A percentile compares a stretch with the other conserved stretches of the same genome.
phyloP scores from a whole-genome alignment of 2,888 invertebrate genomes.

The Dyspetes luteomarginatus region DNA sequence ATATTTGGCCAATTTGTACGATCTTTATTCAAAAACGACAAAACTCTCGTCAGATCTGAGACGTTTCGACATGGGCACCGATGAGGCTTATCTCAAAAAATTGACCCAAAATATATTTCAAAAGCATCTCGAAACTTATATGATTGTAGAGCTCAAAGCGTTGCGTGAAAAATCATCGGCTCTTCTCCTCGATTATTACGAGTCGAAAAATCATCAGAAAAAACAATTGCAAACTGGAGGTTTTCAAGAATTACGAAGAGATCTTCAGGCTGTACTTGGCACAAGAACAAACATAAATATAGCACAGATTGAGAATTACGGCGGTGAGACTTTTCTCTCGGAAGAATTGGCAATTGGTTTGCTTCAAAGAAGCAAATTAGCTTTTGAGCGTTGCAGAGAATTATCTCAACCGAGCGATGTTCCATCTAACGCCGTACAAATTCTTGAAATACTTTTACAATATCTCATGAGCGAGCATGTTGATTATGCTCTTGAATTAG shows the following conservation, averaged over 20 bases:
- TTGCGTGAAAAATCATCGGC: slow-evolving; percentile 91
- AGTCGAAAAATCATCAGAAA: slow-evolving; percentile 97
- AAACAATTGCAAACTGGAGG: slow-evolving; percentile 95
- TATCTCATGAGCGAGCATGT: slow-evolving; percentile 96
- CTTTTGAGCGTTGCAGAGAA: slow-evolving; percentile 94
- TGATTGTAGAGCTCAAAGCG: slow-evolving; percentile 90
- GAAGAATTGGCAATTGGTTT: slow-evolving; percentile 96
- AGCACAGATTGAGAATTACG: slow-evolving; percentile 97
- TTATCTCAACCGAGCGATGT: slow-evolving; percentile 92
- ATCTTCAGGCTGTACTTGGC: slow-evolving; percentile 96
- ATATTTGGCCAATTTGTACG: slow-evolving; percentile 94
- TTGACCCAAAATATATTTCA: slow-evolving; percentile 92
- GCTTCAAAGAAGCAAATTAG: slow-evolving; percentile 94
- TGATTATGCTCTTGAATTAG: slow-evolving; percentile 97
- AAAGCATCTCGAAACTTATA: slow-evolving; percentile 91
- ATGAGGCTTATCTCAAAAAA: slow-evolving; percentile 91
- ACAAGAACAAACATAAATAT: slow-evolving; percentile 96
- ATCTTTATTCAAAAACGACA: slow-evolving; percentile 93
- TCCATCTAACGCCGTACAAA: slow-evolving; percentile 90
- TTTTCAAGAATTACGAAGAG: slow-evolving; percentile 96
- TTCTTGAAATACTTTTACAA: slow-evolving; percentile 93
- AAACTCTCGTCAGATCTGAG: slow-evolving; percentile 90
- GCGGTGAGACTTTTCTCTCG: slow-evolving; percentile 98
- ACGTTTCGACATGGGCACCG: slow-evolving; percentile 90
- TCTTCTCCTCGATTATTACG: slow-evolving; percentile 94